Percentiles rank a stretch among this genome's conserved stretches.
Evolutionary conservation across 1,140 invertebrate species (phyloP).

Genomic region (Rhopalosiphum padi): DNA sequence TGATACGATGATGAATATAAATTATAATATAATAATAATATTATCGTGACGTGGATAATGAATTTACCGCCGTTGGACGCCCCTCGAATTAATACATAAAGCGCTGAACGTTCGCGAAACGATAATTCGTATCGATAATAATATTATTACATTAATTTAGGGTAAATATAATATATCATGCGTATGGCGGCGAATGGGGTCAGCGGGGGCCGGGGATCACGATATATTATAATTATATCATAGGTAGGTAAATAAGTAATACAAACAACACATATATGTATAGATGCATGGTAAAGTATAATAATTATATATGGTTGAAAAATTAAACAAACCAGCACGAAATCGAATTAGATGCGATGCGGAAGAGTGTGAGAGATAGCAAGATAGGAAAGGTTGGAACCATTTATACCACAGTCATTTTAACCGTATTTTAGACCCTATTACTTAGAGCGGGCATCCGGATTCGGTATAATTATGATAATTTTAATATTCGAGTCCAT

Average conservation of each 20-base stretch:
- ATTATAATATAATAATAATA: slow-evolving; percentile 12
- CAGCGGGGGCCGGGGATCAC: background rate
- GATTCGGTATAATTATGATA: background rate
- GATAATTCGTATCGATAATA: background rate
- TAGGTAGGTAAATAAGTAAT: background rate
- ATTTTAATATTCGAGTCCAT: background rate
- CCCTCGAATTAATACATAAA: background rate
- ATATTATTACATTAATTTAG: slow-evolving; percentile 11
- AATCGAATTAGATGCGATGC: background rate
- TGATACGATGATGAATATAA: background rate
- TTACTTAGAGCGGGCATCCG: background rate
- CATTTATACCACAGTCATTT: background rate
- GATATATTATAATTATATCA: background rate
- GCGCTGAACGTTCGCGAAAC: background rate
- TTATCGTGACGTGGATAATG: slow-evolving; percentile 8
- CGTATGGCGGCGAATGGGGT: background rate
- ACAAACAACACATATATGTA: background rate
- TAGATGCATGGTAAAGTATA: background rate
- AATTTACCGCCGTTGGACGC: background rate
- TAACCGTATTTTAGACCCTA: background rate
- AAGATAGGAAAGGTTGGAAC: background rate
- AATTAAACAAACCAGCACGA: background rate
- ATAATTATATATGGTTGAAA: background rate
- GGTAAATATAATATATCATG: background rate
- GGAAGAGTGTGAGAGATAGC: too few relatives aligned